Evolutionary conservation across 2,888 invertebrate species (phyloP), one percentile per base, ranked within the genome.

Genomic region (Argyresthia goedartella): DNA sequence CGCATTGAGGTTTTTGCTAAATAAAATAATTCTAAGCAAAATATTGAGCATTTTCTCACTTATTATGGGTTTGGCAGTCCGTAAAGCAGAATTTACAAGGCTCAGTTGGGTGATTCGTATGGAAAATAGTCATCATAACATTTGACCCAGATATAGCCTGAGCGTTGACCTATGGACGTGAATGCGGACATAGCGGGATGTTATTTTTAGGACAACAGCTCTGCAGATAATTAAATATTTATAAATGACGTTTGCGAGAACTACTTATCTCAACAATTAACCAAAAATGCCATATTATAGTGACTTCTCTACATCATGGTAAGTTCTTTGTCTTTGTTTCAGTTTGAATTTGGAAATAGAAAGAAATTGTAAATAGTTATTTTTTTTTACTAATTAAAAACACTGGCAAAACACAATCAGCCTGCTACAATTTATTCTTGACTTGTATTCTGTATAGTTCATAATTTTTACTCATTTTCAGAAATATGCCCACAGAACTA

Each of bases 181-280:
- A 78, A 78, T 82, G 81, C 81, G 82, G 85, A 84, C 70, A 76
- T 50, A 16, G 44, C 72, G 70, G 65, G 69, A 76, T 78, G 84
- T 79, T 85, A 85, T 85, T 84, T 85, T 81, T 85, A 84, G 81
- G 73, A 75, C 74, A 77, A 2, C 73, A 76, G 81, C 78, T 81
- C 81, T 82, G 86, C 84, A 81, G 84, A 77, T 82, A 79, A 75
- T 81, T 84, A 84, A 82, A 74, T 80, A 85, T 82, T 81, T 78
- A 81, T 84, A 80, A 67, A 79, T 76, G 73, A 68, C 68, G 69
- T 75, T 71, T 67, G 70, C 66, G 35, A 48, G 35, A 48, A 15
- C 14, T 6, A 36, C 36, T 36, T 39, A 36, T 61, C 25, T 25
- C 6, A 60, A 63, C n/a, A 60, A 67, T 61, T 67, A 69, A 66